Evolutionary conservation across 1,140 invertebrate species (phyloP).

Genomic region (Prorops nasuta): DNA sequence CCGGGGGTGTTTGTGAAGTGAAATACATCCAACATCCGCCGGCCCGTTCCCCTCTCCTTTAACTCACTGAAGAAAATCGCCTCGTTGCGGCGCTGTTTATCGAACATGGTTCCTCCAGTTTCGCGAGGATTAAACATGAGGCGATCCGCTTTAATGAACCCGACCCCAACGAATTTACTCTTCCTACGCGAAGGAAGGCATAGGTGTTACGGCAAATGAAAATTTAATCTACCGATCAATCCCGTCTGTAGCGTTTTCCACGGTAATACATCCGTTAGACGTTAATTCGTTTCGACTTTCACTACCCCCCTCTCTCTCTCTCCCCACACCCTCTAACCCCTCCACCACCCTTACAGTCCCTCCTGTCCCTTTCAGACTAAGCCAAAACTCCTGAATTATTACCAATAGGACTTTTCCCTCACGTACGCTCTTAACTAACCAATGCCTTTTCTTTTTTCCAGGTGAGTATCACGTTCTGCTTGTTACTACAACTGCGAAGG

Average conservation of each 20-base stretch:
- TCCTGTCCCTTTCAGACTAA: too few relatives aligned
- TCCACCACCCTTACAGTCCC: too few relatives aligned
- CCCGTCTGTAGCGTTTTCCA: conserved; percentile 20
- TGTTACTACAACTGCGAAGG: too few relatives aligned
- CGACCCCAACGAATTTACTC: conserved; percentile 25
- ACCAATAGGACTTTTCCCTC: too few relatives aligned
- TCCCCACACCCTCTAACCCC: too few relatives aligned
- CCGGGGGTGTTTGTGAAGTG: conserved; percentile 33
- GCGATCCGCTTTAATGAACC: conserved; percentile 42
- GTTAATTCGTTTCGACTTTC: conserved; percentile 29
- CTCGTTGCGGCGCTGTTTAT: conserved; percentile 41
- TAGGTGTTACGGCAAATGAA: conserved; percentile 31
- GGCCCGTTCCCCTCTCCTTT: conserved; percentile 18
- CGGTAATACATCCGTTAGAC: conserved; percentile 21
- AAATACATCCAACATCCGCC: conserved; percentile 20
- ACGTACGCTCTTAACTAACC: too few relatives aligned
- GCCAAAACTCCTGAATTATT: too few relatives aligned
- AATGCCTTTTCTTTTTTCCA: too few relatives aligned
- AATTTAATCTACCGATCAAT: conserved; percentile 36
- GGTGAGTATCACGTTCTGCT: too few relatives aligned
- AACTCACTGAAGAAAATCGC: conserved; percentile 37
- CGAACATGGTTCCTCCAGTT: conserved; percentile 43
- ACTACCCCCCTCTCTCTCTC: too few relatives aligned
- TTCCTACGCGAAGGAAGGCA: conserved; percentile 27
- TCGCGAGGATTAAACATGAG: conserved; percentile 40